phyloP scores from a whole-genome alignment of 2,797 vertebrate species.

The Carapus acus region DNA sequence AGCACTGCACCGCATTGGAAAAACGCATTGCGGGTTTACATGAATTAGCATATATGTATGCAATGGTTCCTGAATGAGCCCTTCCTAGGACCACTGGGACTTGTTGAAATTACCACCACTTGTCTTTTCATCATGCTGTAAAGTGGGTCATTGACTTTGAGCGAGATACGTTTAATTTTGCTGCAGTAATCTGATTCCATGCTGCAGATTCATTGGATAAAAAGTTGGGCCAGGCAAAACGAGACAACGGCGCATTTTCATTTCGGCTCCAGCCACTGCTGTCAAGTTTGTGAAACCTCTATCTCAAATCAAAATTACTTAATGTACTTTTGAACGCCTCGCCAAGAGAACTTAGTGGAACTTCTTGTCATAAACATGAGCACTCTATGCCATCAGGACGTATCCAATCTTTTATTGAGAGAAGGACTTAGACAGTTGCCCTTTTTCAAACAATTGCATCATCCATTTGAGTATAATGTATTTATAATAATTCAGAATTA shows the following conservation, averaged over 20 bases:
- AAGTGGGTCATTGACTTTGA: too few relatives aligned
- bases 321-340: neutral
- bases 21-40: neutral
- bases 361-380: too few relatives aligned
- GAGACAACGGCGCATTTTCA: conserved; percentile 8
- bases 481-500: too few relatives aligned
- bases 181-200: conserved; percentile 4
- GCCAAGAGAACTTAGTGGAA: neutral
- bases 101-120: too few relatives aligned
- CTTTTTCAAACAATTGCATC: too few relatives aligned
- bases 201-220: conserved; percentile 5
- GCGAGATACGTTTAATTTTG: neutral
- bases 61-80: too few relatives aligned
- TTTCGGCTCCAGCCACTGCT: conserved; percentile 14
- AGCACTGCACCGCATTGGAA: conserved; percentile 3
- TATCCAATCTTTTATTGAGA: neutral
- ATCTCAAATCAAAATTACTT: conserved; percentile 2
- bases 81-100: too few relatives aligned
- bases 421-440: too few relatives aligned
- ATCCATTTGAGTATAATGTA: too few relatives aligned
- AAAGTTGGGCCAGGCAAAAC: conserved; percentile 12
- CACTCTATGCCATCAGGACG: too few relatives aligned
- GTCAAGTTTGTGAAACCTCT: conserved; percentile 3
- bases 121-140: too few relatives aligned
- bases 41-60: too few relatives aligned